These are phyloP conservation scores for Meliscaeva auricollis DNA, from an alignment of 2,888 invertebrate species.

Conservation along the genomic window DNA sequence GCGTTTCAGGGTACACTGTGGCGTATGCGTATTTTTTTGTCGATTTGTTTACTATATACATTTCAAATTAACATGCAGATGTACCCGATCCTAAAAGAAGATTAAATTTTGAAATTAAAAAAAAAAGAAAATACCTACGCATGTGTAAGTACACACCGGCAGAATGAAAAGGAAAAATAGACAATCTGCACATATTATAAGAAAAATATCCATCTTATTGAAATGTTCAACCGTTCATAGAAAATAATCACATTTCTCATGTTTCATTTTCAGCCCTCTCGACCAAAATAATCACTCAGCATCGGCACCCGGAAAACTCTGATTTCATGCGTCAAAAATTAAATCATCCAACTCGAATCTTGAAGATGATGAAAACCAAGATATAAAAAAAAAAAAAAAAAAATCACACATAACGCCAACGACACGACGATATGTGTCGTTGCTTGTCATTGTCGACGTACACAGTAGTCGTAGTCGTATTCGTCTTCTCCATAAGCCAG, in stretches of 20 bases:
- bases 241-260: constrained; percentile 60
- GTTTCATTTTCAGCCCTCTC: constrained; percentile 26
- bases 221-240: constrained; percentile 63
- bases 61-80: constrained; percentile 22
- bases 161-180: constrained; percentile 31
- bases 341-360: constrained; percentile 64
- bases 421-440: not conserved
- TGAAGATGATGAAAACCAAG: constrained; percentile 30
- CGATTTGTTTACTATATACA: not conserved
- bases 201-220: constrained; percentile 56
- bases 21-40: constrained; percentile 20
- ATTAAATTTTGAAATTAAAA: not conserved
- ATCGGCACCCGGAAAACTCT: constrained; percentile 25
- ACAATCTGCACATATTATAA: constrained; percentile 27
- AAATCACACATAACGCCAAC: constrained; percentile 22
- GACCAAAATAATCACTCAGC: constrained; percentile 38
- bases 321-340: constrained; percentile 72
- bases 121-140: not conserved
- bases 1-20: constrained; percentile 22
- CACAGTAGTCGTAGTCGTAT: not conserved
- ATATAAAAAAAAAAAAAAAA: not conserved
- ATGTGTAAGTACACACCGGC: constrained; percentile 5
- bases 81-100: constrained; percentile 5
- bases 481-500: constrained; percentile 14
- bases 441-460: constrained; percentile 2